Evolutionary conservation across 2,113 vertebrate species (phyloP), one percentile per base, ranked within the genome.

Genomic region (Antechinus flavipes): DNA sequence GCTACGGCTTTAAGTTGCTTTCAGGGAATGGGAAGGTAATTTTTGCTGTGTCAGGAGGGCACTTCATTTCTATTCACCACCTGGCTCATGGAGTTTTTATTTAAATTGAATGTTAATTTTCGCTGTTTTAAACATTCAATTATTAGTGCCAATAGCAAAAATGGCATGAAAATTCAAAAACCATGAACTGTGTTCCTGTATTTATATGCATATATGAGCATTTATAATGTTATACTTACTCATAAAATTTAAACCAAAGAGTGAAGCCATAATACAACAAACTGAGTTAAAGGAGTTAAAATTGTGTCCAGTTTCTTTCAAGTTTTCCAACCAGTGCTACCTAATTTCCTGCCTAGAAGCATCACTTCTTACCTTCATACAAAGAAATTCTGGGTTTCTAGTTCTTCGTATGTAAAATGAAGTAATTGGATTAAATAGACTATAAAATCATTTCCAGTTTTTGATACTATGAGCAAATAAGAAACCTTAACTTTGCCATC

Each of bases 21-120:
- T 94, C 53, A 23, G 76, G 61, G 90, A 95, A 90, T 54, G 61
- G 56, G 23, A 97, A 96, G 42, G 49, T 30, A 94, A 95, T 95
- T 93, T 95, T 54, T 95, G 95, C 91, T 97, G 56, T 95, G 93
- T 94, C 93, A 91, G 93, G 96, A 93, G 22, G 26, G 24, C 92
- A 8, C 27, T 26, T 94, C 19, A 42, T 35, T 96, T 26, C 23
- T 9, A 54, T n/a, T 53, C 2, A 22, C 25, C 90, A 91, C 61
- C 46, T 93, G 94, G 55, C 26, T 94, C 49, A 53, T 30, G 46
- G 56, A 12, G 22, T 68, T 96, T 97, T 96, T 22, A 49, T 0
- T n/a, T 95, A 47, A 90, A 92, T 56, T 91, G 58, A 90, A 12
- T 42, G 25, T 58, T 89, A 35, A 90, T 92, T 84, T 97, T 95